A percentile compares a stretch with the other conserved stretches of the same genome.
phyloP scores from a whole-genome alignment of 2,113 vertebrate genomes.

The Pluvialis apricaria region DNA sequence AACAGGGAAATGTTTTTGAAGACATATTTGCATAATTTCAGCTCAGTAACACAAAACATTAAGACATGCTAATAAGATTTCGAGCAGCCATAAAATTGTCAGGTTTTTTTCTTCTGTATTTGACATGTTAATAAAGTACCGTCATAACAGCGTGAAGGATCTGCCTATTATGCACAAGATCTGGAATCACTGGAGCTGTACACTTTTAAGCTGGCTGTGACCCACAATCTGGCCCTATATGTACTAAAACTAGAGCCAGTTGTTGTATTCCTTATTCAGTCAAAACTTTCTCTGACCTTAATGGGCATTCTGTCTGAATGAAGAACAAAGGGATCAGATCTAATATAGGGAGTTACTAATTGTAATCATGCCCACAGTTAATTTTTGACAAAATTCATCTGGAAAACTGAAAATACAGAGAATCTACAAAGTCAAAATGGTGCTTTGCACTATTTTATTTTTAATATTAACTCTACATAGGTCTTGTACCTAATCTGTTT shows the following conservation, averaged over 20 bases:
- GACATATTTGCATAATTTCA: conserved; percentile 56
- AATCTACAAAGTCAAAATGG: neutral
- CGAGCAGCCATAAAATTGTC: neutral
- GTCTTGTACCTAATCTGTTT: neutral
- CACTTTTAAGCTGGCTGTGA: conserved; percentile 24
- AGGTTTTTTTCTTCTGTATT: neutral
- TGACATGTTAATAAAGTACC: conserved; percentile 29
- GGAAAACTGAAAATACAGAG: neutral
- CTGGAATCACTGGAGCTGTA: conserved; percentile 1
- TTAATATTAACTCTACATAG: neutral
- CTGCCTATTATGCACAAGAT: conserved; percentile 39
- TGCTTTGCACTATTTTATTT: neutral
- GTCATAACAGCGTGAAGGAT: neutral
- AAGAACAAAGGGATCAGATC: conserved; percentile 1
- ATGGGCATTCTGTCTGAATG: neutral
- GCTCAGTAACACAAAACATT: conserved; percentile 48
- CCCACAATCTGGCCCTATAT: conserved; percentile 56
- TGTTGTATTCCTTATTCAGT: conserved; percentile 55
- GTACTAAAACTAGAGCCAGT: conserved; percentile 33
- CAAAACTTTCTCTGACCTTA: conserved; percentile 46
- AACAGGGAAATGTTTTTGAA: conserved; percentile 58
- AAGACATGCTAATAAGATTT: neutral
- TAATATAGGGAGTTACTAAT: neutral
- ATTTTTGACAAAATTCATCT: neutral
- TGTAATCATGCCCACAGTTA: neutral